These are phyloP conservation scores for Zaprionus obscuricornis DNA, from an alignment of 2,888 invertebrate species.

Conservation along the genomic window DNA sequence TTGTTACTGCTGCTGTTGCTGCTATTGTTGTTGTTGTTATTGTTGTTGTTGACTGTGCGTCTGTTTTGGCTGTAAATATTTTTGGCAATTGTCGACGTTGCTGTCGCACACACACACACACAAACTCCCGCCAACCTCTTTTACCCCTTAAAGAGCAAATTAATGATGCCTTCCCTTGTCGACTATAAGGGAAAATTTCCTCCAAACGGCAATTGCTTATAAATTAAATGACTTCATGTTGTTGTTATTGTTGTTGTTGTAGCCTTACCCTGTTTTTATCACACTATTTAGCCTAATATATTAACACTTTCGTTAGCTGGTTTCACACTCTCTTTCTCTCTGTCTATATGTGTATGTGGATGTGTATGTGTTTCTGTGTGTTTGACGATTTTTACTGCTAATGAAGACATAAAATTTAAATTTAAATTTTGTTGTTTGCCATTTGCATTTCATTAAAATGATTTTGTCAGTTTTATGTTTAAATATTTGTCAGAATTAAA, in stretches of 20 bases:
- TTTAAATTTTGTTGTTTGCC: slow-evolving; percentile 22
- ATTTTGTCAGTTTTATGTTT: slow-evolving; percentile 5
- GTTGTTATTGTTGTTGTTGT: slow-evolving; percentile 39
- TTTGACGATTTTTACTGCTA: slow-evolving; percentile 20
- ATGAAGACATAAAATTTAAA: slow-evolving; percentile 56
- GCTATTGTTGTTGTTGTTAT: slow-evolving; percentile 25
- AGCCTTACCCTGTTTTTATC: slow-evolving; percentile 56
- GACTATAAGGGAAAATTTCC: slow-evolving; percentile 52
- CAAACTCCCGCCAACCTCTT: background rate
- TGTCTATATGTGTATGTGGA: background rate
- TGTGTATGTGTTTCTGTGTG: background rate
- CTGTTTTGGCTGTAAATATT: slow-evolving; percentile 78
- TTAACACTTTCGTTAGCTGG: slow-evolving; percentile 65
- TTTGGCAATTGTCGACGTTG: slow-evolving; percentile 72
- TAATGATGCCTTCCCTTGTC: slow-evolving; percentile 68
- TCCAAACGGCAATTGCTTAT: slow-evolving; percentile 68
- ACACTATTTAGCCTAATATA: slow-evolving; percentile 71
- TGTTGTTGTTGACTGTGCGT: slow-evolving; percentile 33
- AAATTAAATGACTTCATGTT: slow-evolving; percentile 63
- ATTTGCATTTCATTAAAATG: slow-evolving; percentile 33
- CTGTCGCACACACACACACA: no score
- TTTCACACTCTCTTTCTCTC: slow-evolving; percentile 2
- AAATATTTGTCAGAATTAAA: slow-evolving; percentile 3
- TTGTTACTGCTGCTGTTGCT: slow-evolving; percentile 20
- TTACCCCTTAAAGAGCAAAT: slow-evolving; percentile 54